Percentiles rank a stretch among this genome's conserved stretches.
phyloP scores from a whole-genome alignment of 1,140 invertebrate species.

The Rhopalosiphum padi region DNA sequence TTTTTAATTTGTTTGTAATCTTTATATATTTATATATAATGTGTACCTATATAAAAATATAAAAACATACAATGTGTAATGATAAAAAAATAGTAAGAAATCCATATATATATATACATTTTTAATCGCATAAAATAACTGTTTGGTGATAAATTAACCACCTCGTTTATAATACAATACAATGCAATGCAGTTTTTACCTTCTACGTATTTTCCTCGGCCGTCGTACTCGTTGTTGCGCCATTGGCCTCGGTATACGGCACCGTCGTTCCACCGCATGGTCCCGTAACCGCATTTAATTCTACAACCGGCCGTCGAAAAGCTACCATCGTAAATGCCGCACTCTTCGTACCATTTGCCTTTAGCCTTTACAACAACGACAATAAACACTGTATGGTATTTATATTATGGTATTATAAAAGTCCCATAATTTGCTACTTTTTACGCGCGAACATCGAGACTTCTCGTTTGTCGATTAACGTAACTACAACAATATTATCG shows the following conservation, averaged over 20 bases:
- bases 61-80: not conserved
- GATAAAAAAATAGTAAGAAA: not conserved
- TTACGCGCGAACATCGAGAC: not conserved
- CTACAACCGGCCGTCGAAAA: not conserved
- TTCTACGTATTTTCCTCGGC: not conserved
- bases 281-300: constrained; percentile 39
- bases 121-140: not conserved
- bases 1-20: no score
- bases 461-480: not conserved
- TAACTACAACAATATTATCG: not conserved
- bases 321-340: constrained; percentile 28
- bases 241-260: constrained; percentile 26
- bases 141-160: not conserved
- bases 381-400: not conserved
- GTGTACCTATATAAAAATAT: no score
- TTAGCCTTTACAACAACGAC: not conserved
- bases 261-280: constrained; percentile 39
- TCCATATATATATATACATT: no score
- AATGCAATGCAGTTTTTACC: not conserved
- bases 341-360: not conserved
- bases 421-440: not conserved
- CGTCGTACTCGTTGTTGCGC: not conserved
- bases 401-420: not conserved
- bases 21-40: no score
- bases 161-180: not conserved